Evolutionary conservation across 1,140 invertebrate species (phyloP), one percentile per base, ranked within the genome.

Genomic region (Ceratosolen solmsi): DNA sequence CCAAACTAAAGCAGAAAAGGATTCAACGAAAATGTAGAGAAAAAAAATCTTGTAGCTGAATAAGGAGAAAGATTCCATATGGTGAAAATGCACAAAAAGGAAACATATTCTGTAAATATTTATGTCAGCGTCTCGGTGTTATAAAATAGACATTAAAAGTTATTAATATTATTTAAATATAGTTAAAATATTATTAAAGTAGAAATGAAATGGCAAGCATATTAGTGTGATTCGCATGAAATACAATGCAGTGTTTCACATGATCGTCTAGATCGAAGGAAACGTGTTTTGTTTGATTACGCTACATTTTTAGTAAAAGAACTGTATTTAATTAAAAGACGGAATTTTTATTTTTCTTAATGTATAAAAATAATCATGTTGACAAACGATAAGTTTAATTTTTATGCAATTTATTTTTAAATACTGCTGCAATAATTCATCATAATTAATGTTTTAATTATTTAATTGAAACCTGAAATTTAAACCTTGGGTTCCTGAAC

Each of bases 91-190:
- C 79, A 74, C 79, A 80, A 73, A 41, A 27, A 8, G 22, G 22
- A 73, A 54, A 25, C 22, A 46, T 80, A 80, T 56, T 65, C 46
- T 80, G 71, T 80, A 74, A 46, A 80, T 80, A 80, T 65, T 80
- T 74, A 68, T 74, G 68, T 77, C 54, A 49, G 9, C 36, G 17
- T 73, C 38, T 80, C 22, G 25, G 27, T 80, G 78, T 80, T 72
- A 60, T 56, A 17, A 73, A 58, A 60, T 79, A 60, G 25, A 73
- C 22, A 56, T 46, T 72, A 73, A 36, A 46, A 73, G 1, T 17
- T n/a, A n/a, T n/a, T n/a, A n/a, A n/a, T n/a, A n/a, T n/a, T n/a
- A n/a, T n/a, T n/a, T n/a, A n/a, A n/a, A 30, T 25, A n/a, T 60
- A 71, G 46, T 72, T 49, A 27, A 77, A 41, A n/a, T n/a, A n/a